Conservation (phyloP, 35 echinoderm and acorn worm genomes). For the Acanthaster planci region DNA sequence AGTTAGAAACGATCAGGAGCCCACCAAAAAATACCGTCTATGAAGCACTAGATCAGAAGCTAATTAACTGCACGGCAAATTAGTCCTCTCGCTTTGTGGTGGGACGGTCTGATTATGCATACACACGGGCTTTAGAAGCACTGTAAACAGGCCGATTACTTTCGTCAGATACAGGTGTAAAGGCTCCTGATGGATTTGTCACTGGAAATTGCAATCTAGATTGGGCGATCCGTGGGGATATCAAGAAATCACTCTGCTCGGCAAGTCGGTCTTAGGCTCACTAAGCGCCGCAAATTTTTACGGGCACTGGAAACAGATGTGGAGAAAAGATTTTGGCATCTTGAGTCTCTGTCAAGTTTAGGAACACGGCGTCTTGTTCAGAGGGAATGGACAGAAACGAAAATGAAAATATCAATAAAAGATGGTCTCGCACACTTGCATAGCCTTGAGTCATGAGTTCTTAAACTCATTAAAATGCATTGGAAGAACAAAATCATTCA, state of each 20-base stretch:
- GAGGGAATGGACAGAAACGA: too few species aligned
- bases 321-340: too few species aligned
- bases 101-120: background rate
- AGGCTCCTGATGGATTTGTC: conserved; percentile 7
- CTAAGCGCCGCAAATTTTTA: too few species aligned
- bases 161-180: background rate
- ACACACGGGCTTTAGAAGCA: background rate
- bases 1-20: background rate
- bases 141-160: conserved; percentile 6
- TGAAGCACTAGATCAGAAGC: background rate
- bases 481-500: too few species aligned
- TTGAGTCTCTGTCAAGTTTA: too few species aligned
- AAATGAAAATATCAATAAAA: too few species aligned
- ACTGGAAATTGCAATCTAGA: background rate
- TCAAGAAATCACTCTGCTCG: background rate
- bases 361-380: too few species aligned
- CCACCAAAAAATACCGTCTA: background rate
- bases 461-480: too few species aligned
- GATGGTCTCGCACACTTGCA: too few species aligned
- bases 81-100: background rate
- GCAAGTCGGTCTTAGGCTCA: too few species aligned
- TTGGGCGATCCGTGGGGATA: background rate
- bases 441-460: too few species aligned
- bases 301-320: too few species aligned
- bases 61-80: background rate